Percentiles rank a stretch among this genome's conserved stretches.
phyloP scores from a whole-genome alignment of 2,113 vertebrate species.

The Pseudorasbora parva region DNA sequence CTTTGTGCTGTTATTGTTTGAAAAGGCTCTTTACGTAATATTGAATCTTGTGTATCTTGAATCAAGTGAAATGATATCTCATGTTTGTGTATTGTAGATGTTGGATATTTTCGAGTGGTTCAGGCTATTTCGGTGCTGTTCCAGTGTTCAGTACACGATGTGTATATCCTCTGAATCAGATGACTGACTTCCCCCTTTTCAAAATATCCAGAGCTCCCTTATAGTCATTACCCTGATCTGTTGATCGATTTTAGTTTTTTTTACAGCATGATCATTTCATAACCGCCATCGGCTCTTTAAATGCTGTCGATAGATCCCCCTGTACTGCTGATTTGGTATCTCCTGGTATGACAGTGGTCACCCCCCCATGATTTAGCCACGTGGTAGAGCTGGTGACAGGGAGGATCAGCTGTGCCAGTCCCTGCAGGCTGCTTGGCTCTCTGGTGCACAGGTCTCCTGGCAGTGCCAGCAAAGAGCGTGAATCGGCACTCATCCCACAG shows the following conservation, averaged over 20 bases:
- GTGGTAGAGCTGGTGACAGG: conserved; percentile 64
- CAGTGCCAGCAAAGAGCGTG: conserved; percentile 62
- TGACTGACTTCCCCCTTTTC: conserved; percentile 9
- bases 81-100: neutral
- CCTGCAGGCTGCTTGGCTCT: conserved; percentile 65
- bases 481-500: conserved; percentile 31
- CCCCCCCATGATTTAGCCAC: conserved; percentile 66
- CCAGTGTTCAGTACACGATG: neutral
- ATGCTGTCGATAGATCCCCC: neutral
- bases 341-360: conserved; percentile 52
- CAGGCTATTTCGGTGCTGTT: neutral
- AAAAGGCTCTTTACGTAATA: neutral
- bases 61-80: neutral
- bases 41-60: no score
- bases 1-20: neutral
- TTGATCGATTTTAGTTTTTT: neutral
- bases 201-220: neutral
- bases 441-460: conserved; percentile 71
- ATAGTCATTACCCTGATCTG: neutral
- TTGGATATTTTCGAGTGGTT: neutral
- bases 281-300: neutral
- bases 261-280: conserved; percentile 4
- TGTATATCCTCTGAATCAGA: conserved; percentile 18
- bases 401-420: conserved; percentile 79
- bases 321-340: conserved; percentile 51